These are phyloP conservation scores for Hemiprocne comata DNA, from an alignment of 2,113 vertebrate genomes.

Conservation along the genomic window DNA sequence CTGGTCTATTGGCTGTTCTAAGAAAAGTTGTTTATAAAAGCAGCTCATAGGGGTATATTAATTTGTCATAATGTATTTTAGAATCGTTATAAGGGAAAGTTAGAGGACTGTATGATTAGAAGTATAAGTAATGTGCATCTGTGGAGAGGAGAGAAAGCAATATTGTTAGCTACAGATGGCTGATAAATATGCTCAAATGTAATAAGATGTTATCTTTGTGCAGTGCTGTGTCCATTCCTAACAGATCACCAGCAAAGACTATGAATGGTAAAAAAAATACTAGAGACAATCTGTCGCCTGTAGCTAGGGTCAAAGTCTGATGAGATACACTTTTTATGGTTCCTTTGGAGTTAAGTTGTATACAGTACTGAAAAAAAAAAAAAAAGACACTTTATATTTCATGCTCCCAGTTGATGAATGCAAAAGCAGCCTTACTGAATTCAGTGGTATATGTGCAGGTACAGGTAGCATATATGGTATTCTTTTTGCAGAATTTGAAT, in stretches of 20 bases:
- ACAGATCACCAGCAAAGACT: constrained; percentile 1
- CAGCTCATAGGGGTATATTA: not conserved
- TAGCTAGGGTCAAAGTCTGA: constrained; percentile 63
- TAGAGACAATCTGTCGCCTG: constrained; percentile 44
- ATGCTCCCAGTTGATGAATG: not conserved
- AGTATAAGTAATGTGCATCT: not conserved
- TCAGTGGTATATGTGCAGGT: not conserved
- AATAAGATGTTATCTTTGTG: constrained; percentile 42
- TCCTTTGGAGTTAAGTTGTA: not conserved
- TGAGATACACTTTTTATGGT: not conserved
- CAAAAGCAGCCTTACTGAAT: not conserved
- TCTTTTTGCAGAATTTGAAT: not conserved
- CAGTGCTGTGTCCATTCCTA: constrained; percentile 1
- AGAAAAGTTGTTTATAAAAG: not conserved
- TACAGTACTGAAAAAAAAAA: not conserved
- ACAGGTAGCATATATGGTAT: not conserved
- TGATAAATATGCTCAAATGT: constrained; percentile 15
- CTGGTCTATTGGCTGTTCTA: not conserved
- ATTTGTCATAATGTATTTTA: not conserved
- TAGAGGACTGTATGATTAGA: not conserved
- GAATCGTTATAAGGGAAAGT: not conserved
- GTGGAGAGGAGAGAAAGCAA: not conserved
- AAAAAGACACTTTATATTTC: not conserved
- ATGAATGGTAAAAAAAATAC: constrained; percentile 25
- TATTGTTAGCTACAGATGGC: constrained; percentile 41